These are phyloP conservation scores for Muschampia plurimacula DNA, from an alignment of 2,888 invertebrate species.

Conservation along the genomic window DNA sequence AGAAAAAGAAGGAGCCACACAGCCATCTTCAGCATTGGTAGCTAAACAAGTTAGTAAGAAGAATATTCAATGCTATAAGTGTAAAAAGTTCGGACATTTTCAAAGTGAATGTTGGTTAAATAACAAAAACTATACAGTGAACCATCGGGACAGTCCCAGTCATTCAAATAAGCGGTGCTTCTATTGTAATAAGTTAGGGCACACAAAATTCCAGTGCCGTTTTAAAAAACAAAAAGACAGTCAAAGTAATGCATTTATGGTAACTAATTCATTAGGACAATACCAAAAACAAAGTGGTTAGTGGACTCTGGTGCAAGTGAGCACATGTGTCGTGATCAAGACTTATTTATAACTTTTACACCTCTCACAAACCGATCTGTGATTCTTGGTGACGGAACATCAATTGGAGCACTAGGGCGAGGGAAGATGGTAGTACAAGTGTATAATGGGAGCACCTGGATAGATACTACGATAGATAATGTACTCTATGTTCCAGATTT, in stretches of 20 bases:
- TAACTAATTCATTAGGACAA: background rate
- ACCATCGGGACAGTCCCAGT: background rate
- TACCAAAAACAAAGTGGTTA: background rate
- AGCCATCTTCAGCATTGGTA: background rate
- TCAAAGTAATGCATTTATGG: background rate
- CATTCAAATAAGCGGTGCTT: background rate
- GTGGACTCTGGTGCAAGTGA: background rate
- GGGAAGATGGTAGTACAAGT: conserved; percentile 42
- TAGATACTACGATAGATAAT: conserved; percentile 48
- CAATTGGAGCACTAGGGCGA: background rate
- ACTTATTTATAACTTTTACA: background rate
- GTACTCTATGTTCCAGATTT: conserved; percentile 48
- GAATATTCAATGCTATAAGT: background rate
- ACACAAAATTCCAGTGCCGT: background rate
- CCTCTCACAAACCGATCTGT: background rate
- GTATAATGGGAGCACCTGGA: conserved; percentile 45
- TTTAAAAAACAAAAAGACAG: background rate
- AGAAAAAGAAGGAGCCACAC: background rate
- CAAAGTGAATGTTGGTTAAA: background rate
- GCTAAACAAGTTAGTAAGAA: background rate
- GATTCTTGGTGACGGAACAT: background rate
- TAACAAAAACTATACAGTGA: background rate
- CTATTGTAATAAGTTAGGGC: background rate
- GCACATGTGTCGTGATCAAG: background rate
- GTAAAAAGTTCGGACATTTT: background rate